Base-by-base conservation (phyloP, 2,113 vertebrate genomes). In the Gymnobelideus leadbeateri region DNA sequence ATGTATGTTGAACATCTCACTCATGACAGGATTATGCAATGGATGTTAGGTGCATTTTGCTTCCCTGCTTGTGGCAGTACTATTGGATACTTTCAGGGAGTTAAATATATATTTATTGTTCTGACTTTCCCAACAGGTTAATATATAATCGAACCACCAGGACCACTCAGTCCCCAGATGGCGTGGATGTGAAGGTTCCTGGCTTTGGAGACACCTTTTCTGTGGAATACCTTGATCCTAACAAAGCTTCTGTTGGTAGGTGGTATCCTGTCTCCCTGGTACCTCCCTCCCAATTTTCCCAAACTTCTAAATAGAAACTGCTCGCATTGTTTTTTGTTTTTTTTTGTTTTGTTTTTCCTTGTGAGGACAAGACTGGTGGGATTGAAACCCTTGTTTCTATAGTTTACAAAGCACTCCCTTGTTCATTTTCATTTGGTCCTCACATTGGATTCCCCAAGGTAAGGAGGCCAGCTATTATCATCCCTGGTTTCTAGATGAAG, bases 181-280 rank as follows among this genome's bases (percentile, higher is more conserved):
- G 99, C 31, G 99, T 99, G 94, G 98, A 99, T 90, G 97, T 99
- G 46, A 98, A 98, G 89, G 99, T 99, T 28, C 99, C 99, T 0
- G 99, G 99, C 24, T 99, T 99, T 89, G 99, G 99, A 37, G 94
- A 99, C 95, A 99, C 99, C 0, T 99, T 98, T 91, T 98, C 99
- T 0, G 28, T 99, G 98, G 99, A 99, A 97, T 99, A 99, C 97
- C 98, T 99, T 97, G 99, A 99, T 97, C 99, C 99, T 28, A 99
- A 99, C 97, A 99, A 99, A 98, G 99, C 97, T 68, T 99, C 98
- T 0, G 98, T 99, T 96, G 99, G 99, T 99, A 98, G 97, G 99
- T 99, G 96, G 51, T 84, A 43, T 84, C 68, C 68, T 84, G n/a
- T 43, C 68, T 19, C 68, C n/a, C 68, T 8, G 2, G 61, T 77